These are phyloP conservation scores for Capreolus pygargus DNA, from an alignment of 2,113 vertebrate genomes.

Conservation along the genomic window DNA sequence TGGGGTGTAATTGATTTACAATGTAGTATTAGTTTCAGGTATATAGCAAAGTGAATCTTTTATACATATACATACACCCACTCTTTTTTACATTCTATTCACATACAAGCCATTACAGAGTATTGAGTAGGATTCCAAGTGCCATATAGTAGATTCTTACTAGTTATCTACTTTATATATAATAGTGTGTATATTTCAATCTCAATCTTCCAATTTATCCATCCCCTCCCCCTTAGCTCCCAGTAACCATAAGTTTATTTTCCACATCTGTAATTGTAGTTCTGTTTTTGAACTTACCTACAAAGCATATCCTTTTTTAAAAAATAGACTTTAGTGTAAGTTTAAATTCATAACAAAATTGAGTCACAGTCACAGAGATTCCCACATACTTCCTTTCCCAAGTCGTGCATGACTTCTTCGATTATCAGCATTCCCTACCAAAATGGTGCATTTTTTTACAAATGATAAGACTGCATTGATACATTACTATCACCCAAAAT, in stretches of 20 bases:
- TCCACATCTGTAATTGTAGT: not conserved
- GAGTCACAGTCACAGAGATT: not conserved
- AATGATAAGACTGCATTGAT: not conserved
- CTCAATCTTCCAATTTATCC: not conserved
- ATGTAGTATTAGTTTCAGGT: not conserved
- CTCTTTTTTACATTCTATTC: not conserved
- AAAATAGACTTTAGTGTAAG: not conserved
- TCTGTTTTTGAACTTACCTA: not conserved
- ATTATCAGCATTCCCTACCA: not conserved
- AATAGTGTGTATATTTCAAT: not conserved
- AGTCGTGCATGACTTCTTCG: not conserved
- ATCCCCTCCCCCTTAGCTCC: not conserved
- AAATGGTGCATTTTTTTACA: not conserved
- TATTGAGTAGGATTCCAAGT: not conserved
- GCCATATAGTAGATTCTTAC: not conserved
- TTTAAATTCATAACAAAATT: not conserved
- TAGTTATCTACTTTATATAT: not conserved
- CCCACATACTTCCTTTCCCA: not conserved
- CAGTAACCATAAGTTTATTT: not conserved
- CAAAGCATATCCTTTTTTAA: not conserved
- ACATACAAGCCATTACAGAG: not conserved
- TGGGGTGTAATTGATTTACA: not conserved
- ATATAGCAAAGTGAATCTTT: not conserved
- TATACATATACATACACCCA: not conserved
- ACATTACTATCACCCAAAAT: not conserved